Evolutionary conservation across 2,113 vertebrate genomes (phyloP).

Genomic region (Siphamia tubifer): DNA sequence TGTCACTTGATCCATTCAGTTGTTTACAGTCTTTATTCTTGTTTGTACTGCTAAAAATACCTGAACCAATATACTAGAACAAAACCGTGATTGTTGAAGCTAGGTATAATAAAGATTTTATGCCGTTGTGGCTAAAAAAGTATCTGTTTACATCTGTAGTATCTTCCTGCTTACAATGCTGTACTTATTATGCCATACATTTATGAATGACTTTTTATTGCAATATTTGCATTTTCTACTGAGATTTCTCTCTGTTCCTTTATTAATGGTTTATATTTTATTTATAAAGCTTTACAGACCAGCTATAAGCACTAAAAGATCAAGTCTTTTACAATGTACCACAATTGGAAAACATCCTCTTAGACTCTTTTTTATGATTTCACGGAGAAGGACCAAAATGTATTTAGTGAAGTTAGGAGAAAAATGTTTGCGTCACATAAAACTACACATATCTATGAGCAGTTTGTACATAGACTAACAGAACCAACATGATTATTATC

Average conservation of each 20-base stretch:
- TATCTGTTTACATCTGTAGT: background rate
- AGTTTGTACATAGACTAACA: no score
- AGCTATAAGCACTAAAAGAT: background rate
- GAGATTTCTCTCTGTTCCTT: background rate
- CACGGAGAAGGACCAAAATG: no score
- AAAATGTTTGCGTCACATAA: no score
- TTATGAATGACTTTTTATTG: rapidly evolving
- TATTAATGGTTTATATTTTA: background rate
- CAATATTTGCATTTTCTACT: background rate
- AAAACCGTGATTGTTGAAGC: no score
- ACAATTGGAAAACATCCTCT: no score
- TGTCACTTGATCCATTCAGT: constrained; percentile 37
- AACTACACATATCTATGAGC: no score
- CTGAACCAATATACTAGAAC: background rate
- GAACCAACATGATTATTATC: no score
- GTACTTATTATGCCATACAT: background rate
- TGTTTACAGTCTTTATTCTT: constrained; percentile 35
- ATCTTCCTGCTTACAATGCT: background rate
- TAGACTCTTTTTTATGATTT: no score
- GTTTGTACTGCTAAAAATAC: constrained; percentile 2
- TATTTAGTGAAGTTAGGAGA: no score
- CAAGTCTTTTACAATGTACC: no score
- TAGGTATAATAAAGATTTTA: no score
- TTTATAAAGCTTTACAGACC: background rate
- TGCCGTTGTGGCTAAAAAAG: background rate